Evolutionary conservation across 2,797 vertebrate species (phyloP).

Genomic region (Neopelma chrysocephalum): DNA sequence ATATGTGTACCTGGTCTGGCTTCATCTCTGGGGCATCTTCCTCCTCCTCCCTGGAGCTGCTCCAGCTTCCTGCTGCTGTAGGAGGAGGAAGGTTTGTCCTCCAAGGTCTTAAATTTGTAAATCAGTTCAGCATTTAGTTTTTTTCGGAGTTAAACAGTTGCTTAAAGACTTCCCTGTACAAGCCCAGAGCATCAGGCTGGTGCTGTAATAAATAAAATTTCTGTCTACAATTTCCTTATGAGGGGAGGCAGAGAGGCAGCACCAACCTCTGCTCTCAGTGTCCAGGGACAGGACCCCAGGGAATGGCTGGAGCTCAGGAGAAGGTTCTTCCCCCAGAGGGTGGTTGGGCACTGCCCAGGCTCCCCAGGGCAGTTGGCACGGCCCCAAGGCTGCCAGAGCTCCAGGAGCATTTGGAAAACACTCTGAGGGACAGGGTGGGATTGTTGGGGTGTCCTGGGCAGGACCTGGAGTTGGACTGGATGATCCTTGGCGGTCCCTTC

Average conservation of each 20-base stretch:
- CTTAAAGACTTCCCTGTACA: neutral
- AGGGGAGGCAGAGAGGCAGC: neutral
- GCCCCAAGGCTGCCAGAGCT: neutral
- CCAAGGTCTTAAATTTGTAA: neutral
- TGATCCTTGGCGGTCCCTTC: neutral
- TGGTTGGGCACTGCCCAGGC: neutral
- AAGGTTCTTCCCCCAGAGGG: neutral
- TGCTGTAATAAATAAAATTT: neutral
- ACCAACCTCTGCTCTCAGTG: neutral
- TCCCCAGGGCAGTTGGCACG: neutral
- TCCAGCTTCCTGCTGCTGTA: neutral
- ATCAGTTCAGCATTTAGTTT: neutral
- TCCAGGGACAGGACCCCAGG: neutral
- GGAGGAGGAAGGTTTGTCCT: neutral
- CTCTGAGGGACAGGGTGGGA: neutral
- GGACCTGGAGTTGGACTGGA: neutral
- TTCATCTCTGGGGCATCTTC: neutral
- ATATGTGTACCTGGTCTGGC: rapidly evolving
- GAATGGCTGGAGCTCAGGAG: neutral
- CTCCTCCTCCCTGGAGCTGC: neutral
- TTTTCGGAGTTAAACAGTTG: neutral
- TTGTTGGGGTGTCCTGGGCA: neutral
- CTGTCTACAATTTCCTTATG: no score
- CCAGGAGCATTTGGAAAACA: neutral
- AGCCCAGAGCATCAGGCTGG: neutral